Conservation (phyloP, 1,140 invertebrate genomes). For the Bombus consobrinus region DNA sequence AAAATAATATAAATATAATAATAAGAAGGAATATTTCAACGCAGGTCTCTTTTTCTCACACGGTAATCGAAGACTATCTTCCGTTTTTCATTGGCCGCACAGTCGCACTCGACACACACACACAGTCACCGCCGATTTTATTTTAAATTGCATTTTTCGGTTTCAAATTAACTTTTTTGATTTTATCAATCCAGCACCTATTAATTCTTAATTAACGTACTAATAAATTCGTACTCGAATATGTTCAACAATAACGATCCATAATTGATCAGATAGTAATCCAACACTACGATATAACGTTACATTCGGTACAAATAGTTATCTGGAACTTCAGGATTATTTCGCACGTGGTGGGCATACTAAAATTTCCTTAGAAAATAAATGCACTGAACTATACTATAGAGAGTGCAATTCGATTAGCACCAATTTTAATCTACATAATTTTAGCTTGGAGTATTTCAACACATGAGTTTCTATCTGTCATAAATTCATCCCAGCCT, state of each 20-base stretch:
- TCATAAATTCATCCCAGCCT: neutral
- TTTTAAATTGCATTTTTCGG: too few species aligned
- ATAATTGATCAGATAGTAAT: neutral
- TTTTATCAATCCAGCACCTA: too few species aligned
- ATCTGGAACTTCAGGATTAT: neutral
- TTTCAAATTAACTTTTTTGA: too few species aligned
- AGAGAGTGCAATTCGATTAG: neutral
- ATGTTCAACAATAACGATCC: neutral
- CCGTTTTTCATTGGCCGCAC: too few species aligned
- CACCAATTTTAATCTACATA: neutral
- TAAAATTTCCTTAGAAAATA: neutral
- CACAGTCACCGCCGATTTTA: too few species aligned
- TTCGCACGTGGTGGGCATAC: neutral
- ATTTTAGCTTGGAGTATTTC: neutral
- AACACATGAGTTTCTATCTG: neutral
- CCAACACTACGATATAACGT: neutral
- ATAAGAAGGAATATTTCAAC: too few species aligned
- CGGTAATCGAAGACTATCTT: too few species aligned
- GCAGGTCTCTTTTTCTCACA: too few species aligned
- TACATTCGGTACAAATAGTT: neutral
- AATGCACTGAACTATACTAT: neutral
- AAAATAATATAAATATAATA: too few species aligned
- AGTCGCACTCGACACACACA: too few species aligned
- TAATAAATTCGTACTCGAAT: neutral
- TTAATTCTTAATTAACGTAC: neutral